Percentiles rank a stretch among this genome's conserved stretches.
These are phyloP conservation scores for Leptonema lineaticorne DNA, from an alignment of 1,140 invertebrate species.

Conservation along the genomic window DNA sequence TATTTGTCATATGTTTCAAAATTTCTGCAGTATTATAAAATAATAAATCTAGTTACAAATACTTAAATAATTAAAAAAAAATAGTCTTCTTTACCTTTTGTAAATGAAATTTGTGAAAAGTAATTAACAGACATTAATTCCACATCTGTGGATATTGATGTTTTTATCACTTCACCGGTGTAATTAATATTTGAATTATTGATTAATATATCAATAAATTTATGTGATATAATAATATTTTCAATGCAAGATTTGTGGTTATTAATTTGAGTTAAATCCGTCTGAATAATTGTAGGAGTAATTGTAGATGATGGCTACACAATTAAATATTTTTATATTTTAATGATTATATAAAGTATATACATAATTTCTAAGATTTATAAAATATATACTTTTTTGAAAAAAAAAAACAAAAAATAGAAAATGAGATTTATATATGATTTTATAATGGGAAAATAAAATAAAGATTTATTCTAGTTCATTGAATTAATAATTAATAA, in stretches of 20 bases:
- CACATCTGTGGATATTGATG: constrained; percentile 78
- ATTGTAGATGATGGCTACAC: constrained; percentile 54
- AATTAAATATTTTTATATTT: no score
- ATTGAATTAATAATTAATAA: background rate
- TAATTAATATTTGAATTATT: constrained; percentile 92
- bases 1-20: constrained; percentile 78
- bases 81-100: constrained; percentile 71
- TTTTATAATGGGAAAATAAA: background rate
- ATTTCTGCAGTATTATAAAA: constrained; percentile 63
- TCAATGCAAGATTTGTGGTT: constrained; percentile 62
- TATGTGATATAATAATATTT: constrained; percentile 68
- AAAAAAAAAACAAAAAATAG: no score
- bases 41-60: background rate
- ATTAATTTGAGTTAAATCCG: constrained; percentile 78
- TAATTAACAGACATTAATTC: constrained; percentile 94
- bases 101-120: constrained; percentile 87
- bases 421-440: background rate
- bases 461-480: background rate
- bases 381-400: no score
- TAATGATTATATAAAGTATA: no score
- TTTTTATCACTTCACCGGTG: constrained; percentile 74
- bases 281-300: constrained; percentile 70
- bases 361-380: no score
- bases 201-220: constrained; percentile 83
- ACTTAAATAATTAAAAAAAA: background rate